Evolutionary conservation across 92 coral and sea anemone species (phyloP).

Genomic region (Paragorgia papillata): DNA sequence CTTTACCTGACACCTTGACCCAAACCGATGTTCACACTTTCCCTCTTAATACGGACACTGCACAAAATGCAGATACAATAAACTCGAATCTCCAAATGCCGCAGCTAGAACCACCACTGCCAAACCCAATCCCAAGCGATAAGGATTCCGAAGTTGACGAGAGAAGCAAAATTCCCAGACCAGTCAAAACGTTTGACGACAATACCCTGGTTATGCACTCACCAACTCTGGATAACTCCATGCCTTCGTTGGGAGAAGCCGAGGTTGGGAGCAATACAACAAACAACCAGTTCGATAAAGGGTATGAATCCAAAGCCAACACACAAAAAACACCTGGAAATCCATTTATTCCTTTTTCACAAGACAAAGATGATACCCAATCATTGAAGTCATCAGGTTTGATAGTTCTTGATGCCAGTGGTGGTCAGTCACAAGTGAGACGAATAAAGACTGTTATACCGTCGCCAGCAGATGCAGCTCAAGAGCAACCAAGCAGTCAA

Average conservation of each 20-base stretch:
- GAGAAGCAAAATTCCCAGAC: slow-evolving; percentile 17
- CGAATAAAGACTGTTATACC: slow-evolving; percentile 15
- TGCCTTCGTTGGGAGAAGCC: slow-evolving; percentile 6
- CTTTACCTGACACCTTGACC: neutral
- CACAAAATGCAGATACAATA: neutral
- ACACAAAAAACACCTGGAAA: slow-evolving; percentile 5
- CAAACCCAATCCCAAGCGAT: neutral
- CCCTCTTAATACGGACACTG: neutral
- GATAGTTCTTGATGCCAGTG: neutral
- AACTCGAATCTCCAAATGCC: slow-evolving; percentile 15
- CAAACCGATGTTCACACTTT: neutral
- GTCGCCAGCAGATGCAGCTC: slow-evolving; percentile 9
- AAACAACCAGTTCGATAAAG: neutral
- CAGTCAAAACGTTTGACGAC: neutral
- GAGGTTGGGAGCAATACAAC: neutral
- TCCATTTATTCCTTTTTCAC: slow-evolving; percentile 38
- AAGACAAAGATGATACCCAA: slow-evolving; percentile 17
- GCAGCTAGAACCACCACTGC: slow-evolving; percentile 23
- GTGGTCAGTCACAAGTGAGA: neutral
- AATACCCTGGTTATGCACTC: neutral
- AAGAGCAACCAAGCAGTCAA: slow-evolving; percentile 38
- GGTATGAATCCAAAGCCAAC: neutral
- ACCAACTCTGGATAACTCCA: neutral
- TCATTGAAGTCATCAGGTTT: neutral
- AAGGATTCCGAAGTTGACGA: neutral